These are phyloP conservation scores for Neopelma chrysocephalum DNA, from an alignment of 2,797 vertebrate genomes.

Conservation along the genomic window DNA sequence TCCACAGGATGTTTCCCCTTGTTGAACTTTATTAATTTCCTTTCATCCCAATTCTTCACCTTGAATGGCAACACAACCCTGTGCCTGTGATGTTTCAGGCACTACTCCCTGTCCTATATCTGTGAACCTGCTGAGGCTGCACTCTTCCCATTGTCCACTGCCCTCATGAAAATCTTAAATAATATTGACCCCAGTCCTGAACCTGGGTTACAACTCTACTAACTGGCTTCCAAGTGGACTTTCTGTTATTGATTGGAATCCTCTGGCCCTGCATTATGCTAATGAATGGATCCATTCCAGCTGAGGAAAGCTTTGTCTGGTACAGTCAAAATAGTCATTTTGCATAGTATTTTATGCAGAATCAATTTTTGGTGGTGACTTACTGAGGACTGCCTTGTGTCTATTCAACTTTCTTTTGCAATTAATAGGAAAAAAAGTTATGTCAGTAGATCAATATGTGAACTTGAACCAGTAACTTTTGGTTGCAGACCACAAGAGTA, in stretches of 20 bases:
- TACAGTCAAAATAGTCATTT: background rate
- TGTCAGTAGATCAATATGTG: background rate
- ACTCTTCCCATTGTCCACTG: accelerated
- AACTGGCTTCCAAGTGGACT: background rate
- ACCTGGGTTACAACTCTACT: background rate
- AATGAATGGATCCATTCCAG: background rate
- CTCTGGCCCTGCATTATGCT: background rate
- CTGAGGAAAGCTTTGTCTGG: background rate
- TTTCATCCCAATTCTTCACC: background rate
- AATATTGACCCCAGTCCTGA: background rate
- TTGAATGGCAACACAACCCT: background rate
- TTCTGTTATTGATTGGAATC: background rate
- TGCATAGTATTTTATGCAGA: background rate
- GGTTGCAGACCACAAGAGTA: background rate
- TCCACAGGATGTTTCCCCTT: background rate
- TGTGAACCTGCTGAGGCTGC: background rate
- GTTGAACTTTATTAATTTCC: background rate
- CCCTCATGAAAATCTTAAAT: background rate
- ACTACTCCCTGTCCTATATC: accelerated
- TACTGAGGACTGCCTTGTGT: background rate
- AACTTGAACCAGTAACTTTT: background rate
- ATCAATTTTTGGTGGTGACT: background rate
- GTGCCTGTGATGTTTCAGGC: background rate
- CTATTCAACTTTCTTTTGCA: background rate
- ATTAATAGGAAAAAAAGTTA: background rate